Evolutionary conservation across 2,113 vertebrate species (phyloP), one percentile per base, ranked within the genome.

Genomic region (Pygoscelis adeliae): DNA sequence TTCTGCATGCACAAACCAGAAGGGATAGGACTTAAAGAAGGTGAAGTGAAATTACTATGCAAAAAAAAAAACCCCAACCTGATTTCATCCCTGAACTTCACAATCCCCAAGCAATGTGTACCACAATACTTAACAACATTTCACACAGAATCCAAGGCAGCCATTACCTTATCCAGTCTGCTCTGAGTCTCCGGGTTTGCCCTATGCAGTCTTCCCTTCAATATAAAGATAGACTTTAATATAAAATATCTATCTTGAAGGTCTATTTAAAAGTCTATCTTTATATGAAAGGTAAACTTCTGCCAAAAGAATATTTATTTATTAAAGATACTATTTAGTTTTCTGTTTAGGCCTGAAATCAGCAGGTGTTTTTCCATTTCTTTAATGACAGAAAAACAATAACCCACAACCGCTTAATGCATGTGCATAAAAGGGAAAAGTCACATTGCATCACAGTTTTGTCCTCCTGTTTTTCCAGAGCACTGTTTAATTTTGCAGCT

Each of bases 1-100:
- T 86, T 80, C 73, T 85, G 88, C 92, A 95, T 95, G 95, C 87
- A 92, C 91, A 92, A 78, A 79, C 65, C 90, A 94, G 76, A 96
- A 94, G 23, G n/a, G 36, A 83, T 22, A 53, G 72, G 83, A 93
- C 50, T 90, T 70, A 67, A 40, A 55, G 70, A 91, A 85, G 42
- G 58, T 70, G 49, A 95, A 90, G 79, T 20, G 32, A 97, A 95
- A 93, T 87, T 87, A 85, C 52, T 65, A n/a, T 47, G 80, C 8
- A 44, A 87, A 80, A 59, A 59, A 83, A 83, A 93, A 36, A 66
- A 20, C 1, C 13, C 65, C 55, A 74, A 58, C 23, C 15, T 42
- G 50, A 90, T 95, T 93, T 89, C 46, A 58, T 87, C 25, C 20
- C 50, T 79, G 53, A 94, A 85, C 38, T 85, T 87, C 53, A 65